Percentiles rank a stretch among this genome's conserved stretches.
phyloP scores from a whole-genome alignment of 2,797 vertebrate genomes.

The Schizopygopsis malacanthus region DNA sequence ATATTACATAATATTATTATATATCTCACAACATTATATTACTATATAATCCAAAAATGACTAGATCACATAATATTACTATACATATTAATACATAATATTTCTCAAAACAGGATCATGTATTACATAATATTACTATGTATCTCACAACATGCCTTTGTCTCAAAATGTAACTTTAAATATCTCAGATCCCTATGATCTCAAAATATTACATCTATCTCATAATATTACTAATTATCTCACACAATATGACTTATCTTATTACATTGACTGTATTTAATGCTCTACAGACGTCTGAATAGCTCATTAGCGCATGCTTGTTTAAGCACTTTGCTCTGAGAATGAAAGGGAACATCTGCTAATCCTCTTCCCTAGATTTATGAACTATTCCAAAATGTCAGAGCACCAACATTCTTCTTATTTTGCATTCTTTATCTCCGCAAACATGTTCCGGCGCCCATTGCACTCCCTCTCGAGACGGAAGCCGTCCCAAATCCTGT shows the following conservation, averaged over 20 bases:
- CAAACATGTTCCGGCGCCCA: constrained; percentile 10
- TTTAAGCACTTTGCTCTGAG: not conserved
- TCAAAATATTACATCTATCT: not conserved
- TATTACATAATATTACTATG: no score
- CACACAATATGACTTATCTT: not conserved
- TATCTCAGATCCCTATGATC: not conserved
- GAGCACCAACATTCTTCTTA: not conserved
- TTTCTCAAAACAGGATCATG: not conserved
- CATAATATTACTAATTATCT: not conserved
- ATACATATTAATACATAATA: not conserved
- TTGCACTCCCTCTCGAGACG: constrained; percentile 1
- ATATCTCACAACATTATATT: not conserved
- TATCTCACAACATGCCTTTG: not conserved
- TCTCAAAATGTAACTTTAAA: not conserved
- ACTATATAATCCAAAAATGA: not conserved
- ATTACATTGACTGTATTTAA: not conserved
- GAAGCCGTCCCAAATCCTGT: constrained; percentile 12
- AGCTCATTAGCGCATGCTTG: constrained; percentile 18
- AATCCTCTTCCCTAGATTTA: constrained; percentile 14
- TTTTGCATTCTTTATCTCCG: constrained; percentile 20
- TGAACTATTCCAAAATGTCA: not conserved
- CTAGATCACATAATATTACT: not conserved
- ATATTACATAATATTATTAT: not conserved
- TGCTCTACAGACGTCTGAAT: constrained; percentile 13
- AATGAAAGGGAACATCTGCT: constrained; percentile 2